A percentile compares a stretch with the other conserved stretches of the same genome.
Conservation (phyloP, 2,888 invertebrate genomes). For the Drosophila melanosoma region DNA sequence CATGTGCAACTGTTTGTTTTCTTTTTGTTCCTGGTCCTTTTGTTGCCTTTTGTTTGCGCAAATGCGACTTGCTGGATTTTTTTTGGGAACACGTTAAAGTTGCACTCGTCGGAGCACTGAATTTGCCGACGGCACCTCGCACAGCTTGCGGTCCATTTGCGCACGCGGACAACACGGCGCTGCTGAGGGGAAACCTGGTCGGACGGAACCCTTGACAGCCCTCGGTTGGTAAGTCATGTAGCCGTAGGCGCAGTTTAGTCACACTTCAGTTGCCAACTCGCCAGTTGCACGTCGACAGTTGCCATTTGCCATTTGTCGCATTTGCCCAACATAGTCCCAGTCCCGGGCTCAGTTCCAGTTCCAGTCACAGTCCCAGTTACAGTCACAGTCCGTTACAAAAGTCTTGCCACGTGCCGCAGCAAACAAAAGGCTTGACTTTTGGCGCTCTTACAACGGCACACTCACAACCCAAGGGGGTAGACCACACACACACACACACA, state of each 20-base stretch:
- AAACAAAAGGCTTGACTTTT: conserved; percentile 74
- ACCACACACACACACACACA: conserved; percentile 41
- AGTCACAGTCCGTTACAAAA: conserved; percentile 19
- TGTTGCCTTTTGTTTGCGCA: conserved; percentile 47
- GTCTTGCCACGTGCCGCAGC: conserved; percentile 61
- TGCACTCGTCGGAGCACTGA: conserved; percentile 1
- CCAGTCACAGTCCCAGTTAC: conserved; percentile 1
- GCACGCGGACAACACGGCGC: background rate
- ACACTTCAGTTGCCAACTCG: conserved; percentile 59
- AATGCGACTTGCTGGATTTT: conserved; percentile 42
- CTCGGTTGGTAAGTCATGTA: conserved; percentile 21
- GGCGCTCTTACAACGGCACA: conserved; percentile 22
- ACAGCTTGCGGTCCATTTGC: conserved; percentile 69
- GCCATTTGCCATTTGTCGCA: conserved; percentile 33
- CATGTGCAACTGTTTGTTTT: conserved; percentile 75
- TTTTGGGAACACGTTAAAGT: conserved; percentile 31
- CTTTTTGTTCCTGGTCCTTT: conserved; percentile 21
- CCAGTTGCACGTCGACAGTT: conserved; percentile 5
- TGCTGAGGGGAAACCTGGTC: background rate
- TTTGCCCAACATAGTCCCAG: conserved; percentile 2
- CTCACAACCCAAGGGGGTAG: conserved; percentile 2
- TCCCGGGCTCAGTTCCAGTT: conserved; percentile 13
- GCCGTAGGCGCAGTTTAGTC: conserved; percentile 71
- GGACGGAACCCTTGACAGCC: background rate
- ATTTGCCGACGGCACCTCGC: conserved; percentile 50